Conservation (phyloP, 2,888 invertebrate genomes). For the Adela reaumurella region DNA sequence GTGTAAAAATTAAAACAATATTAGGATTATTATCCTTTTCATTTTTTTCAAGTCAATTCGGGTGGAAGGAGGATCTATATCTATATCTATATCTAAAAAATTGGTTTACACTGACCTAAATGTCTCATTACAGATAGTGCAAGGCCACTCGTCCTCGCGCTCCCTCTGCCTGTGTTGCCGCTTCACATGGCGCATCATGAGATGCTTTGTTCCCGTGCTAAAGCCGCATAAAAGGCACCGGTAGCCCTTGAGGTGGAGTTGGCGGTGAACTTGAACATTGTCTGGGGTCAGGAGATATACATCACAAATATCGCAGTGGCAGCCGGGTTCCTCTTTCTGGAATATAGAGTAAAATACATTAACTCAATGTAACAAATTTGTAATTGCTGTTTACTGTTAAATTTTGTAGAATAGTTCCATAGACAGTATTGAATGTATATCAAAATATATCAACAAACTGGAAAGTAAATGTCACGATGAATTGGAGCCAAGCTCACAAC, state of each 20-base stretch:
- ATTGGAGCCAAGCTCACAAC: too few relatives aligned
- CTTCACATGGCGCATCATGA: conserved; percentile 22
- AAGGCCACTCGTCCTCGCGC: conserved; percentile 12
- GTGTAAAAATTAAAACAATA: too few relatives aligned
- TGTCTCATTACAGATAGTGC: conserved; percentile 15
- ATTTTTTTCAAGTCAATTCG: too few relatives aligned
- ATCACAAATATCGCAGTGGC: conserved; percentile 33
- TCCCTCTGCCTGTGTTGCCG: conserved; percentile 6
- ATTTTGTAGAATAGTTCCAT: too few relatives aligned
- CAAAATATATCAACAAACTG: too few relatives aligned
- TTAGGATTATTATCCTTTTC: too few relatives aligned
- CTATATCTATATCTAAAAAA: too few relatives aligned
- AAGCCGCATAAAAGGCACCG: conserved; percentile 22
- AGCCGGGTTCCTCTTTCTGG: conserved; percentile 27
- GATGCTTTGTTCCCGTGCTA: conserved; percentile 21
- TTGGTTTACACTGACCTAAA: conserved; percentile 21
- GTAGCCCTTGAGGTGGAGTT: conserved; percentile 24
- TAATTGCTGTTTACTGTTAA: too few relatives aligned
- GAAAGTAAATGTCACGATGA: too few relatives aligned
- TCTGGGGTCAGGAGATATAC: conserved; percentile 30
- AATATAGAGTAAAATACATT: too few relatives aligned
- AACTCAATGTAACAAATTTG: too few relatives aligned
- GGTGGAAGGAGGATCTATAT: conserved; percentile 14
- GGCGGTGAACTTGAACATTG: conserved; percentile 23
- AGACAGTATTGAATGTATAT: too few relatives aligned